Percentiles rank a stretch among this genome's conserved stretches.
These are phyloP conservation scores for Sebastes miniatus DNA, from an alignment of 2,797 vertebrate species.

Conservation along the genomic window DNA sequence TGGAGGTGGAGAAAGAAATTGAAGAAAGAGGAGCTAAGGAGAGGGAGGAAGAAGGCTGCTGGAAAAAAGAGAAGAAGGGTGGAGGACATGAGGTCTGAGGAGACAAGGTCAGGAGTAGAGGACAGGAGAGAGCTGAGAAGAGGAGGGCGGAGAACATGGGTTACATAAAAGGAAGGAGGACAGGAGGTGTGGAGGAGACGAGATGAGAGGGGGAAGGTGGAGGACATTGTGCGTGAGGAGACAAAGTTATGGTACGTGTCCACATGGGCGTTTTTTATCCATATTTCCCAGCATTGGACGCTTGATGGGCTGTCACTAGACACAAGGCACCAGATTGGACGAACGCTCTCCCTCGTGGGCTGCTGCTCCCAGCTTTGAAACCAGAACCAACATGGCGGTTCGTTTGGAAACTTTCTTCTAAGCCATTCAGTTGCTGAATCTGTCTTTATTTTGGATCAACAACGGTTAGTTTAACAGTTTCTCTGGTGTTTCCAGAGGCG, in stretches of 20 bases:
- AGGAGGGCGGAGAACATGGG: neutral
- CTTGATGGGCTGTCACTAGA: too few relatives aligned
- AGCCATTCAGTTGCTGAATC: too few relatives aligned
- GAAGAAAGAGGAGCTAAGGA: neutral
- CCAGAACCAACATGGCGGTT: too few relatives aligned
- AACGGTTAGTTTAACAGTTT: too few relatives aligned
- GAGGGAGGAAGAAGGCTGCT: neutral
- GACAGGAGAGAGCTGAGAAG: neutral
- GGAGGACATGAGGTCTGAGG: neutral
- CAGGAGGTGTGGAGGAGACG: neutral
- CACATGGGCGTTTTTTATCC: too few relatives aligned
- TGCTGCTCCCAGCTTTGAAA: too few relatives aligned
- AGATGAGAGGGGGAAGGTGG: neutral
- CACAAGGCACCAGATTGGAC: too few relatives aligned
- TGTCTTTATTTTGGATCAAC: too few relatives aligned
- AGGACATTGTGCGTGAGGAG: neutral
- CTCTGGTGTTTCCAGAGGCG: too few relatives aligned
- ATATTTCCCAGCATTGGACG: too few relatives aligned
- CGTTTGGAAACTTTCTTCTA: too few relatives aligned
- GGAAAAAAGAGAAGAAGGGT: neutral
- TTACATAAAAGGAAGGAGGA: neutral
- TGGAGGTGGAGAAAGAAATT: neutral
- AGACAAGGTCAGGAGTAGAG: neutral
- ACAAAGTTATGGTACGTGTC: neutral
- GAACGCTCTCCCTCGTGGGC: too few relatives aligned